phyloP scores from a whole-genome alignment of 1,140 invertebrate species.

The Himalopsyche phryganea region DNA sequence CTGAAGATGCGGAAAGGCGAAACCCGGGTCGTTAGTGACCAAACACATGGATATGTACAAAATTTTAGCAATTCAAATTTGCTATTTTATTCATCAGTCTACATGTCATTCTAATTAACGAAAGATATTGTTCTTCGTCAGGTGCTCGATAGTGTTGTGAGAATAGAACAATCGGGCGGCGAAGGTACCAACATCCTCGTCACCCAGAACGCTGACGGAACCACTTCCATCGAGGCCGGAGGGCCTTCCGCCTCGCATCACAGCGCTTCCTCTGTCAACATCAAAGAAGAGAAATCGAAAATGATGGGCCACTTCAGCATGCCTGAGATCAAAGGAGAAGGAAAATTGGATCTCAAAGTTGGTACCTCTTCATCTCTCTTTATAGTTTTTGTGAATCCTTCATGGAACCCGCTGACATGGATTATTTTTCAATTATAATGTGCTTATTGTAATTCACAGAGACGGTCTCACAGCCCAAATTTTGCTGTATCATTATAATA shows the following conservation, averaged over 20 bases:
- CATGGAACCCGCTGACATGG: too few species aligned
- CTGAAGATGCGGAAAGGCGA: too few species aligned
- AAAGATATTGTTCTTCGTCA: constrained; percentile 28
- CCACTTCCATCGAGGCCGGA: constrained; percentile 48
- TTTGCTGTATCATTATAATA: too few species aligned
- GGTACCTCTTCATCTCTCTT: background rate
- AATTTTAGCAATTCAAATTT: too few species aligned
- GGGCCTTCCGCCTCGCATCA: constrained; percentile 33
- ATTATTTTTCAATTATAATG: too few species aligned
- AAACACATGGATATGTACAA: too few species aligned
- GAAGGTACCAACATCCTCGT: constrained; percentile 50
- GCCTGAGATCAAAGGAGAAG: constrained; percentile 49
- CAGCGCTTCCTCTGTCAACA: constrained; percentile 28
- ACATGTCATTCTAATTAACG: too few species aligned
- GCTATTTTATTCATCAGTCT: too few species aligned
- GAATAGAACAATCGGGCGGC: constrained; percentile 49
- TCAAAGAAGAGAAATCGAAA: constrained; percentile 48
- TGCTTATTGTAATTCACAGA: too few species aligned
- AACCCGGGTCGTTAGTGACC: too few species aligned
- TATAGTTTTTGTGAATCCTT: too few species aligned
- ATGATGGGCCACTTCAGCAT: constrained; percentile 46
- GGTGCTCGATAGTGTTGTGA: constrained; percentile 51
- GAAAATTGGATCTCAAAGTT: constrained; percentile 48
- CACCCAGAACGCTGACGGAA: constrained; percentile 51
- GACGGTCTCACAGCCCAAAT: too few species aligned